phyloP scores from a whole-genome alignment of 2,797 vertebrate genomes.

The Delichon dasypus region DNA sequence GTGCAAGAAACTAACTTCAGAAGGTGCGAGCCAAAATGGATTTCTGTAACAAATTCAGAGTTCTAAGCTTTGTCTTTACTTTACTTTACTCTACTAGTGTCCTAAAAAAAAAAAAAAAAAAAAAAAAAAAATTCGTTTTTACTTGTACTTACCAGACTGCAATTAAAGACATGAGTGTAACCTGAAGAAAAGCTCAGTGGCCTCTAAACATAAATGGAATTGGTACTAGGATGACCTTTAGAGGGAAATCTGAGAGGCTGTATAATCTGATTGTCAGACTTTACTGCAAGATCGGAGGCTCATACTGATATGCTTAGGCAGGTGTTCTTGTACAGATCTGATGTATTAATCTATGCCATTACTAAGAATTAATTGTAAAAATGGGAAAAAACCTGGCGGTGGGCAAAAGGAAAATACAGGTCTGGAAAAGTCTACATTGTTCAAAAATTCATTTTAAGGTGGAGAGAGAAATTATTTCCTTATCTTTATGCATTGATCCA shows the following conservation, averaged over 20 bases:
- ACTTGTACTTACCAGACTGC: background rate
- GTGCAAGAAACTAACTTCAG: background rate
- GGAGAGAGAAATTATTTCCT: background rate
- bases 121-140: background rate
- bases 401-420: background rate
- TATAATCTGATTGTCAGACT: background rate
- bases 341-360: background rate
- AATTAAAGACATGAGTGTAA: background rate
- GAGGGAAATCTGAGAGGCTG: background rate
- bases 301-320: background rate
- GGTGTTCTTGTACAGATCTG: background rate
- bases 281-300: background rate
- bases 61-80: background rate
- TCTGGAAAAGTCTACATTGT: background rate
- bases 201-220: background rate
- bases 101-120: background rate
- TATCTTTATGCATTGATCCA: background rate
- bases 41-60: background rate
- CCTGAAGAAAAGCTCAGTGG: background rate
- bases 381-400: background rate
- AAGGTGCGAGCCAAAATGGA: rapidly evolving
- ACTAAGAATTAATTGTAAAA: background rate
- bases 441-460: background rate
- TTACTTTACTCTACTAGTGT: no score
- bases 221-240: background rate